Percentiles rank a stretch among this genome's conserved stretches.
phyloP scores from a whole-genome alignment of 2,113 vertebrate genomes.

The Amphilophus citrinellus region DNA sequence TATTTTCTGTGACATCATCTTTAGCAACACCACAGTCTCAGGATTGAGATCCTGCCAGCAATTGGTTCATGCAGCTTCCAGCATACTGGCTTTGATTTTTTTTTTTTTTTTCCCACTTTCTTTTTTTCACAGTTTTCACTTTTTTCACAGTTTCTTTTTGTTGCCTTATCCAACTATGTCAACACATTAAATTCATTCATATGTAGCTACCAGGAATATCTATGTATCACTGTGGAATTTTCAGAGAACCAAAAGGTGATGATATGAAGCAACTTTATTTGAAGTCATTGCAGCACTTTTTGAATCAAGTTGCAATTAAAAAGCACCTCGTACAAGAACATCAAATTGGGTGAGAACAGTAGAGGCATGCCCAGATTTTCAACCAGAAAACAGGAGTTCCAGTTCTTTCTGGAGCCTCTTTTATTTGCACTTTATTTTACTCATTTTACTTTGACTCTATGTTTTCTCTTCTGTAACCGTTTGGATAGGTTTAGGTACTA shows the following conservation, averaged over 20 bases:
- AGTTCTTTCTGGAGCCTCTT: too few relatives aligned
- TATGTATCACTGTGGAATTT: neutral
- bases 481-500: too few relatives aligned
- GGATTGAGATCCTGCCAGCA: constrained; percentile 64
- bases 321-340: neutral
- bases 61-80: constrained; percentile 46
- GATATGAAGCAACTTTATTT: neutral
- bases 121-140: neutral
- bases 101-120: neutral
- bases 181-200: neutral
- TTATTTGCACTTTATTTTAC: too few relatives aligned
- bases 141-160: neutral
- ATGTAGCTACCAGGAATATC: neutral
- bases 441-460: too few relatives aligned
- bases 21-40: constrained; percentile 47
- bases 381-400: too few relatives aligned
- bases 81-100: constrained; percentile 21
- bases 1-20: constrained; percentile 77
- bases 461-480: too few relatives aligned
- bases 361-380: too few relatives aligned
- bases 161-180: neutral
- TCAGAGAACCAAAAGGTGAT: neutral
- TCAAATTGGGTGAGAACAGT: too few relatives aligned
- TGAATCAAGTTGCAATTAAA: too few relatives aligned
- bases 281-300: too few relatives aligned